Base-by-base conservation (phyloP, 2,113 vertebrate species). In the Nothobranchius furzeri region DNA sequence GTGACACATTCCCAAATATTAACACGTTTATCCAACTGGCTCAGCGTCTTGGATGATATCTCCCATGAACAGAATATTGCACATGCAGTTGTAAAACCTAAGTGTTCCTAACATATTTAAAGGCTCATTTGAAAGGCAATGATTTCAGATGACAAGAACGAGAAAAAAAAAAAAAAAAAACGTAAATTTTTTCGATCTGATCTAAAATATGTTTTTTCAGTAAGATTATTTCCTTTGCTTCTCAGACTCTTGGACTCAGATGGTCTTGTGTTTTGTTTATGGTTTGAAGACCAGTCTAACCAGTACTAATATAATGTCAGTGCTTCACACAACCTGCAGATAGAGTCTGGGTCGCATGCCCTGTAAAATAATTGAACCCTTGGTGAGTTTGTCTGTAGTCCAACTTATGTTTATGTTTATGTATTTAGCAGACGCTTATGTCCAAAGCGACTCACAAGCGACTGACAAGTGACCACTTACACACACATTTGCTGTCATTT, bases 281-380 rank as follows among this genome's bases (percentile, higher is more conserved):
- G 24, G 60, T 86, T 30, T 78, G 58, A 80, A 62, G 68, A 52
- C 24, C 9, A 65, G 40, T 65, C 7, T 51, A 20, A 52, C 12
- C 59, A 65, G 78, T 82, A 51, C 76, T 85, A 52, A 24, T 54
- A 24, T 3, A 51, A 24, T 3, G 6, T 51, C 43, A 11, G 12
- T 1, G 43, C 12, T 45, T 30, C 30, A 30, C 30, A 30, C 30
- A 30, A 30, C 30, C 30, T 30, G 30, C 30, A 30, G 30, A 30
- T 7, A 1, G 37, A 40, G 6, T 14, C 12, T 47, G 62, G n/a
- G n/a, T 50, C 15, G n/a, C n/a, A 50, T 20, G 15, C 50, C 53
- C 17, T 10, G 12, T 58, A 57, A 75, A 67, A 65, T 65, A 20
- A 64, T 65, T 13, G 47, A 5, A 36, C 46, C 15, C 46, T 9